These are phyloP conservation scores for Albula glossodonta DNA, from an alignment of 2,113 vertebrate species.

Conservation along the genomic window DNA sequence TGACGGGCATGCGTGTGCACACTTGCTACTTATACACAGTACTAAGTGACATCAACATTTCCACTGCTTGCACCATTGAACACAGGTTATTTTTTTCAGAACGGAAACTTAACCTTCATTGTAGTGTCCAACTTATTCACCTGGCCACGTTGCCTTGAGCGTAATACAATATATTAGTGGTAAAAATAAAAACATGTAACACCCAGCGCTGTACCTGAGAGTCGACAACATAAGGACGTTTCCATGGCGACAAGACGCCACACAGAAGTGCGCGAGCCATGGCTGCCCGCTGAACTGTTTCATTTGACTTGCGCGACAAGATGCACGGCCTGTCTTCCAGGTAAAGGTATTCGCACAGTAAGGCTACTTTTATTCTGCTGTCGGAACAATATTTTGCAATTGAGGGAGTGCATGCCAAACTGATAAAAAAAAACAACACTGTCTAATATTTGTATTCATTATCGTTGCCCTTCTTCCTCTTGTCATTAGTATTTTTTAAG, in stretches of 20 bases:
- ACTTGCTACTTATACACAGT: no score
- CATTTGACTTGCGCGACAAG: no score
- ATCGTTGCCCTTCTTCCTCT: no score
- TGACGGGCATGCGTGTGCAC: no score
- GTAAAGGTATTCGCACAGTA: no score
- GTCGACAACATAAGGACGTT: slow-evolving; percentile 23
- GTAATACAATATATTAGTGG: not conserved
- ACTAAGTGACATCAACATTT: not conserved
- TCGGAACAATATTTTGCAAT: no score
- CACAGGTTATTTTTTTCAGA: not conserved
- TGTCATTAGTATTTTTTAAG: no score
- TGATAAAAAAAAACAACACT: no score
- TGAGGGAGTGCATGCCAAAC: no score
- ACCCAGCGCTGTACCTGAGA: not conserved
- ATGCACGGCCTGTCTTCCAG: no score
- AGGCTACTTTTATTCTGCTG: no score
- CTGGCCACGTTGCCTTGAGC: not conserved
- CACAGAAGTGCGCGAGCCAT: not conserved
- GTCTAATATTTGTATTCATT: no score
- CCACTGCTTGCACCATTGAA: not conserved
- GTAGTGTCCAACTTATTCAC: not conserved
- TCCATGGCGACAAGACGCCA: slow-evolving; percentile 52
- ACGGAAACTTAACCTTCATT: not conserved
- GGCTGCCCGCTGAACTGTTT: not conserved
- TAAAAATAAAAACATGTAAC: not conserved